phyloP scores from a whole-genome alignment of 2,113 vertebrate genomes.

The Parus major region DNA sequence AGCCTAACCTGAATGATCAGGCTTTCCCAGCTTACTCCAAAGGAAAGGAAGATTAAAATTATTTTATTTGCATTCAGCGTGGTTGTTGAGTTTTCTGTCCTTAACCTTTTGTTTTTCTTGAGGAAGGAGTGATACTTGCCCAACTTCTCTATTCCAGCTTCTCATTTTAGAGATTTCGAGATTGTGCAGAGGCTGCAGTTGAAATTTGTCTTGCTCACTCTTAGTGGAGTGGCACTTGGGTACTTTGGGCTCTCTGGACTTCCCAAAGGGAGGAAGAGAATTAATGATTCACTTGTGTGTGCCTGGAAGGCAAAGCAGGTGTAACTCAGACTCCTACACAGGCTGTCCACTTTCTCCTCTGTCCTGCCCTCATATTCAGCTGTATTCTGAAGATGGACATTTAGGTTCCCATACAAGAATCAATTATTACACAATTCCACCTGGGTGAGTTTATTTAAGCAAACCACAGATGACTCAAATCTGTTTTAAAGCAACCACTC shows the following conservation, averaged over 20 bases:
- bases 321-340: neutral
- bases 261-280: neutral
- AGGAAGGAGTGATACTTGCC: neutral
- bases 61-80: neutral
- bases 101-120: neutral
- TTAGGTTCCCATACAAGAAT: neutral
- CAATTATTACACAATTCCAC: neutral
- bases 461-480: slow-evolving; percentile 12
- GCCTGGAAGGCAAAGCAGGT: neutral
- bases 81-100: neutral
- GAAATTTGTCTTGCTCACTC: neutral
- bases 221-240: neutral
- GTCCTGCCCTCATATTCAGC: neutral
- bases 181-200: neutral
- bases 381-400: neutral
- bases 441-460: neutral
- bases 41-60: neutral
- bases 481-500: slow-evolving; percentile 9
- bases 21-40: neutral
- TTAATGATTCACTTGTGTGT: neutral
- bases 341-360: neutral
- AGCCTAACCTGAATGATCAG: neutral
- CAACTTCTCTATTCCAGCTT: neutral
- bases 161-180: neutral
- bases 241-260: neutral